A percentile compares a stretch with the other conserved stretches of the same genome.
Conservation (phyloP, 2,888 invertebrate species). For the Drosophila colorata region DNA sequence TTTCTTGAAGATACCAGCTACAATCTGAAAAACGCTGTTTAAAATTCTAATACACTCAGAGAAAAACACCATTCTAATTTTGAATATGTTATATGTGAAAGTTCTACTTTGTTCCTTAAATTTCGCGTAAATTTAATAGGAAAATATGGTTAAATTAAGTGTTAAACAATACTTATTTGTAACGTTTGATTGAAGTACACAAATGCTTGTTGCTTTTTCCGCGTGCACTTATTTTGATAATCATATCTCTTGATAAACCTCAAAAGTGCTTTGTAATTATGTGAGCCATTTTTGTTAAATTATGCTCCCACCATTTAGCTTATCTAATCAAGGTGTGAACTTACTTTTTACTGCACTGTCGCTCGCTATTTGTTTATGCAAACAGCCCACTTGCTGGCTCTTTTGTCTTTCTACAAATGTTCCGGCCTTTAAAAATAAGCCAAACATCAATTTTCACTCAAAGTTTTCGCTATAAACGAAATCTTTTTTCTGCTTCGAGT, state of each 20-base stretch:
- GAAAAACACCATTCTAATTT: neutral
- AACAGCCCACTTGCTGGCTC: slow-evolving; percentile 33
- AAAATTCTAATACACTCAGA: neutral
- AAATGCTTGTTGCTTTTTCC: neutral
- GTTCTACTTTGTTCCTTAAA: no score
- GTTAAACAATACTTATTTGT: no score
- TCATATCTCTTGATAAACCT: neutral
- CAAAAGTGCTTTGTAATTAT: neutral
- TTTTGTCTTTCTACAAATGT: slow-evolving; percentile 51
- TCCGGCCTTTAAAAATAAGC: slow-evolving; percentile 54
- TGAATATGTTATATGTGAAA: no score
- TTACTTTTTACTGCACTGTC: slow-evolving; percentile 54
- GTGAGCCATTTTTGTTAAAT: neutral
- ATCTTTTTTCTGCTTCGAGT: slow-evolving; percentile 36
- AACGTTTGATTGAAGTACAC: no score
- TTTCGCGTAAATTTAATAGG: no score
- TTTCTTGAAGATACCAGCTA: neutral
- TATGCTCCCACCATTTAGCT: neutral
- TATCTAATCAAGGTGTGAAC: slow-evolving; percentile 14
- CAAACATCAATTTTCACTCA: slow-evolving; percentile 54
- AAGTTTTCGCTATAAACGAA: slow-evolving; percentile 63
- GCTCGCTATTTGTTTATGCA: slow-evolving; percentile 46
- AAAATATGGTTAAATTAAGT: no score
- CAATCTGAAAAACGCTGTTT: no score
- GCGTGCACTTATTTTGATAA: slow-evolving; percentile 1